Evolutionary conservation across 2,888 invertebrate genomes (phyloP), one percentile per base, ranked within the genome.

Genomic region (Drosophila algonquin): DNA sequence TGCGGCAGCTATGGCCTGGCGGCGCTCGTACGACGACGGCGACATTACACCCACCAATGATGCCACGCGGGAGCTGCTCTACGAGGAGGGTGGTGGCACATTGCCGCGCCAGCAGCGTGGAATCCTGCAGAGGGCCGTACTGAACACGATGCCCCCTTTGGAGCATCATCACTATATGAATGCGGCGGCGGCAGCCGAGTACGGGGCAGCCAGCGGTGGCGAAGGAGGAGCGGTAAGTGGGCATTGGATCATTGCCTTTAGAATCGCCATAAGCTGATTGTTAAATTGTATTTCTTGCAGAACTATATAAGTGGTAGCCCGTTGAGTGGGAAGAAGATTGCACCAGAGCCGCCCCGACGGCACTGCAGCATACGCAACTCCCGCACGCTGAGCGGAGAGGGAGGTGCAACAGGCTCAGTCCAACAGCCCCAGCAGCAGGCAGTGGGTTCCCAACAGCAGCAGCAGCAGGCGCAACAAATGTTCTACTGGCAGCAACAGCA

Each of bases 1-100:
- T 73, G 85, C 91, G 40, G 90, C 90, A 57, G 91, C 89, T 40
- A 89, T 92, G 87, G 92, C 93, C 73, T 96, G 95, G 96, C 94
- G 95, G 87, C 94, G 96, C 82, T 95, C 96, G 73, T 97, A 96
- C 91, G 97, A 97, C 91, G 97, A 97, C 90, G 97, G 97, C 18
- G 97, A 98, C 91, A 96, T 97, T 76, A 97, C 97, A 40, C 96
- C 96, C 14, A 97, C 97, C 53, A 97, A 97, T 90, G 97, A 97
- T 91, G 91, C 91, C 56, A 88, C 90, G 44, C 89, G 91, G 58
- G 92, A 92, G 76, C 76, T 92, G 59, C 87, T 93, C 70, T 91
- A 91, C 60, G 91, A 92, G 73, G 96, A 96, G 81, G 96, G 96
- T 0, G 96, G 96, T 2, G 97, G 97, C 8, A 98, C 98, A 0